Evolutionary conservation across 2,113 vertebrate genomes (phyloP), one percentile per base, ranked within the genome.

Genomic region (Pongo abelii): DNA sequence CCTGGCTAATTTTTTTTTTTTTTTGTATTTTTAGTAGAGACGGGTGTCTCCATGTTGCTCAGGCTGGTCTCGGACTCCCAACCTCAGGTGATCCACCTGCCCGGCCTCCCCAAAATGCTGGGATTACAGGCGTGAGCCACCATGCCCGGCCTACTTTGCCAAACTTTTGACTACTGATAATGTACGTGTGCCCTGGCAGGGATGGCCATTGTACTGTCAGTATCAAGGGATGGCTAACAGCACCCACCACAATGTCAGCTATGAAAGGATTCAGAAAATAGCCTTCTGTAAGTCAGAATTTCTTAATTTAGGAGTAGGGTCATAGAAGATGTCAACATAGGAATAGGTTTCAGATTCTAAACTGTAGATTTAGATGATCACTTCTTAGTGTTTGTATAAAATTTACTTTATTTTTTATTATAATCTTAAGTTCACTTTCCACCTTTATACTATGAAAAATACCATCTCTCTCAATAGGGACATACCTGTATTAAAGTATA

Each of bases 121-220:
- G 43, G 43, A 43, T 43, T 43, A 43, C 43, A 43, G 43, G 43
- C 43, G 43, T 43, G 43, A 43, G 43, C 43, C 43, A 43, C 43
- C 43, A 43, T 43, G 43, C 43, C 43, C 43, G 5, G 43, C 43
- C 43, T 43, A 43, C 43, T 43, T 89, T 43, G 2, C 61, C n/a
- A 55, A 89, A 85, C 69, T 90, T 69, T 77, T 79, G 46, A 94
- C 1, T 6, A n/a, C 83, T 97, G 52, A 18, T 89, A 84, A 88
- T 92, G 20, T 95, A 17, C 18, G 43, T 89, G 38, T 90, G 77
- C 50, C 52, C 74, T 32, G 5, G 20, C 22, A 16, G 74, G 88
- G 10, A 2, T 6, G 4, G 38, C 57, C 83, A 0, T 0, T 94
- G 32, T 50, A 23, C 4, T 90, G 38, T 80, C 6, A 90, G 1